These are phyloP conservation scores for Napeogenes sylphis DNA, from an alignment of 2,888 invertebrate species.

Conservation along the genomic window DNA sequence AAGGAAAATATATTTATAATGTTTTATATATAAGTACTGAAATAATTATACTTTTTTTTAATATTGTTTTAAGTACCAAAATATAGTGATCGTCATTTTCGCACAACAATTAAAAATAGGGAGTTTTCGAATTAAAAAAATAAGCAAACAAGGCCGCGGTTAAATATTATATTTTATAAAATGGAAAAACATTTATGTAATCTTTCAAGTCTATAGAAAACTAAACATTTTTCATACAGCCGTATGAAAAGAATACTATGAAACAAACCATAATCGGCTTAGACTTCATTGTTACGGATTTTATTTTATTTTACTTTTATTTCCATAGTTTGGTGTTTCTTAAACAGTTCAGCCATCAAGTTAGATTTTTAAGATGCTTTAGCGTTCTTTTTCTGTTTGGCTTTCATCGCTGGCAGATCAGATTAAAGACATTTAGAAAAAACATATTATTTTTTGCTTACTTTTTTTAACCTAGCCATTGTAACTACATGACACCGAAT, in stretches of 20 bases:
- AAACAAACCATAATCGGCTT: constrained; percentile 1
- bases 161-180: no score
- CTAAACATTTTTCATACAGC: not conserved
- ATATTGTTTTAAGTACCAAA: no score
- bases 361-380: no score
- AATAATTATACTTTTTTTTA: not conserved
- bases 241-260: not conserved
- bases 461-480: no score
- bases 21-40: not conserved
- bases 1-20: not conserved
- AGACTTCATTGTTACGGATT: not conserved
- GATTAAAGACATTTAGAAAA: not conserved
- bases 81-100: no score
- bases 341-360: constrained; percentile 1
- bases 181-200: no score
- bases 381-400: not conserved
- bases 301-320: constrained; percentile 5
- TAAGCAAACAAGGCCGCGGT: no score
- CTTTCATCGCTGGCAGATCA: not conserved
- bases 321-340: constrained; percentile 7
- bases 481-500: no score
- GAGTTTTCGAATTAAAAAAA: no score
- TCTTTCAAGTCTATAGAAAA: not conserved
- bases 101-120: no score
- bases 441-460: no score